Percentiles rank a stretch among this genome's conserved stretches.
These are phyloP conservation scores for Elgaria multicarinata DNA, from an alignment of 2,113 vertebrate genomes.

Conservation along the genomic window DNA sequence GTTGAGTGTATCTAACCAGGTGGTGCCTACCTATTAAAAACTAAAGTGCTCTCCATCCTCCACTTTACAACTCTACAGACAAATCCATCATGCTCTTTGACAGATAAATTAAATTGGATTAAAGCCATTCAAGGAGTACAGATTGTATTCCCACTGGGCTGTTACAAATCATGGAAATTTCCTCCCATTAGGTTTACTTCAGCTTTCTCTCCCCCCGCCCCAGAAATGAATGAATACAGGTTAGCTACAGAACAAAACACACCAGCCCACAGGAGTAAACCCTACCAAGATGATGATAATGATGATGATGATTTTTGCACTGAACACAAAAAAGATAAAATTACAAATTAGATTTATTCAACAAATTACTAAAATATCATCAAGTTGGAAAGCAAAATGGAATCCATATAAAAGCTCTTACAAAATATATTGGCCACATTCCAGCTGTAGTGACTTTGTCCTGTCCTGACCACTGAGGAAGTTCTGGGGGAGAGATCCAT, in stretches of 20 bases:
- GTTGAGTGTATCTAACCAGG: conserved; percentile 29
- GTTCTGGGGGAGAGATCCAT: background rate
- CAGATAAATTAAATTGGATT: conserved; percentile 43
- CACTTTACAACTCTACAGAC: conserved; percentile 33
- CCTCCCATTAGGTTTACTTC: conserved; percentile 22
- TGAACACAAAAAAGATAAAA: background rate
- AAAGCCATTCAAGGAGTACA: conserved; percentile 27
- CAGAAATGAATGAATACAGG: background rate
- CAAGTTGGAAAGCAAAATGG: background rate
- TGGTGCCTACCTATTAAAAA: conserved; percentile 30
- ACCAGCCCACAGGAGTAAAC: background rate
- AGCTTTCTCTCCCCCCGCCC: background rate
- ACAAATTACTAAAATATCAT: background rate
- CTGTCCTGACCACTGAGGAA: background rate
- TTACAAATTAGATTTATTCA: background rate
- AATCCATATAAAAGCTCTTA: background rate
- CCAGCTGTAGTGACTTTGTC: background rate
- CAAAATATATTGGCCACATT: background rate
- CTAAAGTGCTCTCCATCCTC: conserved; percentile 30
- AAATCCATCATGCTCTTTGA: conserved; percentile 37
- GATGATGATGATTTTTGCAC: too few species aligned
- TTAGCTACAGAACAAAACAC: background rate
- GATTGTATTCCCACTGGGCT: conserved; percentile 36
- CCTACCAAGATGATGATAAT: too few species aligned
- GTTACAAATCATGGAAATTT: conserved; percentile 36